A percentile compares a stretch with the other conserved stretches of the same genome.
These are phyloP conservation scores for Euphonia xanthogaster DNA, from an alignment of 2,797 vertebrate genomes.

Conservation along the genomic window DNA sequence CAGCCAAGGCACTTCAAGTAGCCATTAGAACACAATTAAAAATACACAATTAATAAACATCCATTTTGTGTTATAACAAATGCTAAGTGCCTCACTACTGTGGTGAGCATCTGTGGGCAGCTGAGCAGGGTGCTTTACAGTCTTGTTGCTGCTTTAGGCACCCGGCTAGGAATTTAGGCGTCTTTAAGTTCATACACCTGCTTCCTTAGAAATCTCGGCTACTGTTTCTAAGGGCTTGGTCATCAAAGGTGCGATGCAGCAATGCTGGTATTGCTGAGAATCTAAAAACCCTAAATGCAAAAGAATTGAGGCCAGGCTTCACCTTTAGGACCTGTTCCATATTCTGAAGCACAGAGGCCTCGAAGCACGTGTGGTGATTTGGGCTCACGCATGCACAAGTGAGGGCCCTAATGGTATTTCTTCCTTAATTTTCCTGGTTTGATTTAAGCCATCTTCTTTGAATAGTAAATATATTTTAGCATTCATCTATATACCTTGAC, in stretches of 20 bases:
- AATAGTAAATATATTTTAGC: slow-evolving; percentile 73
- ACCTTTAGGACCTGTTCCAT: background rate
- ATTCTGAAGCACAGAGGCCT: slow-evolving; percentile 15
- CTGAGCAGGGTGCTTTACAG: background rate
- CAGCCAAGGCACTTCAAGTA: background rate
- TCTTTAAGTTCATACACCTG: background rate
- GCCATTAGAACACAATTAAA: background rate
- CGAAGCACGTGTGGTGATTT: background rate
- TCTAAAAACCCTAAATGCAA: background rate
- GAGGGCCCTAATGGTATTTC: slow-evolving; percentile 52
- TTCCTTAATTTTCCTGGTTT: slow-evolving; percentile 74
- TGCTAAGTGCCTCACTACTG: slow-evolving; percentile 43
- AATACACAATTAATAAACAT: background rate
- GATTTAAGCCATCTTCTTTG: slow-evolving; percentile 75
- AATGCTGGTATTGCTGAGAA: slow-evolving; percentile 42
- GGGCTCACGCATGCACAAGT: background rate
- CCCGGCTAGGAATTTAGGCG: background rate
- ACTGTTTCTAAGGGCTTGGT: slow-evolving; percentile 26
- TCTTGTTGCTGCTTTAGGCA: slow-evolving; percentile 1
- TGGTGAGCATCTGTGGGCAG: slow-evolving; percentile 1
- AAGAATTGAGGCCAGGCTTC: background rate
- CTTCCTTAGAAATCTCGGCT: background rate
- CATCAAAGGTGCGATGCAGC: background rate
- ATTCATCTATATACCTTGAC: slow-evolving; percentile 79
- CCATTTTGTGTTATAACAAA: background rate